Percentiles rank a stretch among this genome's conserved stretches.
Conservation (phyloP, 2,888 invertebrate species). For the Chymomyza procnemis region DNA sequence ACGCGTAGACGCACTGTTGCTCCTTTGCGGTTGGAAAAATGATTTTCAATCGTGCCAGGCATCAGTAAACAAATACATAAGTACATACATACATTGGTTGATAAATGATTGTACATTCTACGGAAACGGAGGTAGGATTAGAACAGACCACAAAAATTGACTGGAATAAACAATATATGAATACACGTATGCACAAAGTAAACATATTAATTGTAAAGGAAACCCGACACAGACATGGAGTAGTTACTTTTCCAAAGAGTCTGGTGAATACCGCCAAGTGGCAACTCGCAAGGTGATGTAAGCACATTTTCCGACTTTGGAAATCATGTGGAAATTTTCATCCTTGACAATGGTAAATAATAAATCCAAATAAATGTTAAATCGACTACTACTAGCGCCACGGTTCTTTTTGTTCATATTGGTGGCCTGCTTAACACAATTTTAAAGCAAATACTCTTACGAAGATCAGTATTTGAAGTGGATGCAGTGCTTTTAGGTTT, state of each 20-base stretch:
- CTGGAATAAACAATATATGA: conserved; percentile 31
- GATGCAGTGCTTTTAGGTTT: too few species aligned
- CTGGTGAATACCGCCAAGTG: background rate
- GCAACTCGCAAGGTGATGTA: background rate
- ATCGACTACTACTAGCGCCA: too few species aligned
- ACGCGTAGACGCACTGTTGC: background rate
- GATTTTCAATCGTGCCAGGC: background rate
- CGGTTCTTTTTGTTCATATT: too few species aligned
- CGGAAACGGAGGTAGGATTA: background rate
- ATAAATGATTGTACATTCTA: too few species aligned
- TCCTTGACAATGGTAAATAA: conserved; percentile 25
- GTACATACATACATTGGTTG: background rate
- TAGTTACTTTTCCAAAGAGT: background rate
- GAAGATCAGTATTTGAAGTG: too few species aligned
- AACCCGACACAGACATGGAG: background rate
- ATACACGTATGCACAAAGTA: conserved; percentile 41
- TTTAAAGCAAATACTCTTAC: too few species aligned
- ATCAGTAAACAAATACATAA: background rate
- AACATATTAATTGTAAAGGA: conserved; percentile 56
- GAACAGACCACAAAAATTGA: background rate
- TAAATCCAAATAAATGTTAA: conserved; percentile 64
- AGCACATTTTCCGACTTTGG: conserved; percentile 4
- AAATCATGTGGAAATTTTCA: conserved; percentile 46
- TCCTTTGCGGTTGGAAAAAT: background rate
- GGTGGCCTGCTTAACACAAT: too few species aligned